These are phyloP conservation scores for Cygnus atratus DNA, from an alignment of 2,113 vertebrate species.

Conservation along the genomic window DNA sequence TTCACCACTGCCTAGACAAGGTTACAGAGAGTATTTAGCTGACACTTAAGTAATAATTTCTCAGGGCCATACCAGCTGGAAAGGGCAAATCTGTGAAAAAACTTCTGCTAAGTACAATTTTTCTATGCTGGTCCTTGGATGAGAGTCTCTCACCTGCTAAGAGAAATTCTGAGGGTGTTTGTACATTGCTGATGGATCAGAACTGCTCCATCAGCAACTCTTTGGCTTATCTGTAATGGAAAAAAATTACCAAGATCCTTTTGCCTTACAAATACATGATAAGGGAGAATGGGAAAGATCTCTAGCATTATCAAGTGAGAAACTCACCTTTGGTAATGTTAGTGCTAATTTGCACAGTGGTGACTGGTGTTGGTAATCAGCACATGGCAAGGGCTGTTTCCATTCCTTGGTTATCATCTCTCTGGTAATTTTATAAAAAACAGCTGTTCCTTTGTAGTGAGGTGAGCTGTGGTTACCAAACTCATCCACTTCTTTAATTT, in stretches of 20 bases:
- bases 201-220: not conserved
- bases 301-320: not conserved
- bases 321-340: constrained; percentile 84
- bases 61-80: not conserved
- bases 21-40: not conserved
- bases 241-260: not conserved
- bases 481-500: constrained; percentile 83
- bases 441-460: constrained; percentile 85
- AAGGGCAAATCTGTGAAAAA: not conserved
- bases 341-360: constrained; percentile 84
- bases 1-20: not conserved
- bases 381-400: constrained; percentile 17
- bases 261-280: not conserved
- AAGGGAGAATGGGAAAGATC: not conserved
- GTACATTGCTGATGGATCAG: not conserved
- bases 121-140: not conserved
- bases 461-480: constrained; percentile 88
- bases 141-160: not conserved
- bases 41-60: not conserved
- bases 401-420: constrained; percentile 66
- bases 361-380: constrained; percentile 59
- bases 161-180: not conserved
- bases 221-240: not conserved
- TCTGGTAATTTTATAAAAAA: constrained; percentile 80
- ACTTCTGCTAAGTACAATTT: not conserved